These are phyloP conservation scores for Pachypanchax playfairii DNA, from an alignment of 2,113 vertebrate genomes.

Conservation along the genomic window DNA sequence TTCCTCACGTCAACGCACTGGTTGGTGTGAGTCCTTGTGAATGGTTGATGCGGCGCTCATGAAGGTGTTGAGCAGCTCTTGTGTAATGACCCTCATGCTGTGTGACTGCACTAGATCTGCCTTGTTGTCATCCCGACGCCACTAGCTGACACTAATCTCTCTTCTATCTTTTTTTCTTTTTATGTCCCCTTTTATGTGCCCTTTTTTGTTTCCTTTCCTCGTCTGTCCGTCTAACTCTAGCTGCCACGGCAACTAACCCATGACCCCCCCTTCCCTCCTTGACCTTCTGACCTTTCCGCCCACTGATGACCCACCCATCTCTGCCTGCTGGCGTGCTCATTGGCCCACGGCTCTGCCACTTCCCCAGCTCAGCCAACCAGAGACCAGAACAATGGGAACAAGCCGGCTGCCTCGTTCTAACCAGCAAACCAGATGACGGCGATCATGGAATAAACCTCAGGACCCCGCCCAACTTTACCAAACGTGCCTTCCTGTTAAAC, in stretches of 20 bases:
- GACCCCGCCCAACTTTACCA: slow-evolving; percentile 59
- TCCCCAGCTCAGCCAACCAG: slow-evolving; percentile 70
- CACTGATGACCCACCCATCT: slow-evolving; percentile 99
- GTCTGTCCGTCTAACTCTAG: slow-evolving; percentile 95
- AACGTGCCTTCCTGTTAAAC: slow-evolving; percentile 65
- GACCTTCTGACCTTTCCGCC: slow-evolving; percentile 99
- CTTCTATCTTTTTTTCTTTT: slow-evolving; percentile 94
- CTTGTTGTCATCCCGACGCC: slow-evolving; percentile 99
- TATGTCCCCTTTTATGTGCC: slow-evolving; percentile 76
- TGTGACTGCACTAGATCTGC: slow-evolving; percentile 89
- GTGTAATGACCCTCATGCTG: slow-evolving; percentile 68
- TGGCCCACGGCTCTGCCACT: slow-evolving; percentile 88
- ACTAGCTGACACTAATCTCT: slow-evolving; percentile 99
- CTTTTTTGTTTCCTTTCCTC: slow-evolving; percentile 81
- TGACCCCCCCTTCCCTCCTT: slow-evolving; percentile 88
- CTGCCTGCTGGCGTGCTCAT: slow-evolving; percentile 98
- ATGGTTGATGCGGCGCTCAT: slow-evolving; percentile 81
- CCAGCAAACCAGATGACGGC: slow-evolving; percentile 68
- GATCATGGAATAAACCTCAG: slow-evolving; percentile 64
- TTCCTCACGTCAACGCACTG: slow-evolving; percentile 56
- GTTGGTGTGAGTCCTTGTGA: slow-evolving; percentile 49
- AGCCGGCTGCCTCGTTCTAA: slow-evolving; percentile 70
- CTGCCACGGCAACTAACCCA: slow-evolving; percentile 99
- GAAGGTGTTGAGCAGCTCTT: slow-evolving; percentile 82
- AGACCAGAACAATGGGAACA: slow-evolving; percentile 71